Evolutionary conservation across 1,140 invertebrate species (phyloP).

Genomic region (Gyrodactylus salaris): DNA sequence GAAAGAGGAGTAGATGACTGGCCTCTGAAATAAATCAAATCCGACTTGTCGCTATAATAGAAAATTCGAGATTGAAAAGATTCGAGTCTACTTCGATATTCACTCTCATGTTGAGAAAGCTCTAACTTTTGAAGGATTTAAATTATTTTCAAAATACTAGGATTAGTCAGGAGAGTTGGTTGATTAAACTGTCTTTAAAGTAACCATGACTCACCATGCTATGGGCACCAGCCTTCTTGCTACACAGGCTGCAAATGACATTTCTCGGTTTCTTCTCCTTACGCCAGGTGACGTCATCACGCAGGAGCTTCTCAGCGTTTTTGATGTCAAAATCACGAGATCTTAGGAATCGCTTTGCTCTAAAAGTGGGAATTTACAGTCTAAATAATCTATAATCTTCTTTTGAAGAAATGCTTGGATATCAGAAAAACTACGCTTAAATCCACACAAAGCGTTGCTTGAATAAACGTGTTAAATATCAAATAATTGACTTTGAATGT

Average conservation of each 20-base stretch:
- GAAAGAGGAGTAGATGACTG: conserved; percentile 16
- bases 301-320: conserved; percentile 14
- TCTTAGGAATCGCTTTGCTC: conserved; percentile 13
- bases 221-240: conserved; percentile 15
- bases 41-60: conserved; percentile 16
- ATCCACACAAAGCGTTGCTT: too few species aligned
- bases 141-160: background rate
- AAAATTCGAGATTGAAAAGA: too few species aligned
- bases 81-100: too few species aligned
- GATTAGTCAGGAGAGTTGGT: too few species aligned
- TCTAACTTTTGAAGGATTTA: too few species aligned
- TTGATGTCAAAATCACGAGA: conserved; percentile 15
- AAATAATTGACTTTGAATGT: too few species aligned
- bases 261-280: conserved; percentile 12
- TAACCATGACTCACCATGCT: conserved; percentile 15
- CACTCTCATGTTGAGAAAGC: too few species aligned
- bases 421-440: too few species aligned
- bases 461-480: too few species aligned
- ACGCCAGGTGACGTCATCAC: conserved; percentile 14
- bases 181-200: background rate
- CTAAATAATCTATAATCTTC: too few species aligned
- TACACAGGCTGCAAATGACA: conserved; percentile 15
- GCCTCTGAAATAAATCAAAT: conserved; percentile 14
- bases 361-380: conserved; percentile 8
- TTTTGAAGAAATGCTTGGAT: too few species aligned